These are phyloP conservation scores for Acanthosoma haemorrhoidale DNA, from an alignment of 2,888 invertebrate species.

Conservation along the genomic window DNA sequence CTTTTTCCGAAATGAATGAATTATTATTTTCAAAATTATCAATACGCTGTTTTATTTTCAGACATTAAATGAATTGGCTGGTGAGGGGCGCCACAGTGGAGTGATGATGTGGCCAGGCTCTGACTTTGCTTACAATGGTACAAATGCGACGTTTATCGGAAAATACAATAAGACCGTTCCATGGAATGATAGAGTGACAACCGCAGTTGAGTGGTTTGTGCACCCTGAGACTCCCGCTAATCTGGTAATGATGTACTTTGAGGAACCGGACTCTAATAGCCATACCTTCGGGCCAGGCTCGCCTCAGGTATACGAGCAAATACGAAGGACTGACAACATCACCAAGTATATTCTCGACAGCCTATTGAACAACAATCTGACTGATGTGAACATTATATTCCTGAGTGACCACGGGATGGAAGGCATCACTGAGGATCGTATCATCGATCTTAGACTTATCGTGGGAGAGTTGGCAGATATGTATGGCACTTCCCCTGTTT, in stretches of 20 bases:
- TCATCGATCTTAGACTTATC: conserved; percentile 54
- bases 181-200: conserved; percentile 54
- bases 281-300: conserved; percentile 58
- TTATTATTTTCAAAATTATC: too few relatives aligned
- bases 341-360: conserved; percentile 54
- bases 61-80: conserved; percentile 55
- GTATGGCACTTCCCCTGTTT: conserved; percentile 54
- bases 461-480: conserved; percentile 51
- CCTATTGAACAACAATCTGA: conserved; percentile 47
- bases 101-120: conserved; percentile 68
- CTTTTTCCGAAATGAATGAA: too few relatives aligned
- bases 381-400: conserved; percentile 59
- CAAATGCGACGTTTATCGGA: conserved; percentile 46
- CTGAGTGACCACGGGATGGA: conserved; percentile 71
- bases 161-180: conserved; percentile 44
- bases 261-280: conserved; percentile 62
- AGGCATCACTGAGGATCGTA: conserved; percentile 50
- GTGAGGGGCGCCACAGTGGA: conserved; percentile 51
- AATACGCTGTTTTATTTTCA: conserved; percentile 47
- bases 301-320: conserved; percentile 46
- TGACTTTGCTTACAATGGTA: conserved; percentile 51
- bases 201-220: conserved; percentile 55
- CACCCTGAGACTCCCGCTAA: conserved; percentile 58
- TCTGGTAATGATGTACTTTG: conserved; percentile 62
- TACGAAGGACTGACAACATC: conserved; percentile 51